These are phyloP conservation scores for Aphodius sticticus DNA, from an alignment of 2,888 invertebrate species.

Conservation along the genomic window DNA sequence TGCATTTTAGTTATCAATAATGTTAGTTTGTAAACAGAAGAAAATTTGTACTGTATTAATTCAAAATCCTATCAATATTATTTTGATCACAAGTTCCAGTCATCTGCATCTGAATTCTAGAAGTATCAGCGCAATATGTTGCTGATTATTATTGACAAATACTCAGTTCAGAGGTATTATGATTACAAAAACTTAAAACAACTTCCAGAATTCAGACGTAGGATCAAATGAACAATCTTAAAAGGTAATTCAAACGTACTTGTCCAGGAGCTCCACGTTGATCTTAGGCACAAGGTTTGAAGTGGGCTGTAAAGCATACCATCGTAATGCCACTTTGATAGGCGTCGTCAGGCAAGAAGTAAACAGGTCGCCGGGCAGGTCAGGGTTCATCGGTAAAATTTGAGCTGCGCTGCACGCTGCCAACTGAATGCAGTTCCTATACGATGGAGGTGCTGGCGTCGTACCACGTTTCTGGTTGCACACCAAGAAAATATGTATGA, in stretches of 20 bases:
- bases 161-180: too few species aligned
- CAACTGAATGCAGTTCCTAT: constrained; percentile 93
- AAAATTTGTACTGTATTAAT: too few species aligned
- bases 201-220: too few species aligned
- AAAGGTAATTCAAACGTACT: constrained; percentile 65
- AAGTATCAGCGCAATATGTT: too few species aligned
- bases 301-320: constrained; percentile 90
- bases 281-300: constrained; percentile 83
- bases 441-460: constrained; percentile 65
- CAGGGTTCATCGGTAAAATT: constrained; percentile 95
- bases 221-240: too few species aligned
- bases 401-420: constrained; percentile 96
- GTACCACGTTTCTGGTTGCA: constrained; percentile 31
- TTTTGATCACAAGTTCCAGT: too few species aligned
- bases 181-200: too few species aligned
- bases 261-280: constrained; percentile 87
- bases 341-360: constrained; percentile 98
- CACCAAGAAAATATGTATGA: background rate
- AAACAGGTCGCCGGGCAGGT: constrained; percentile 96
- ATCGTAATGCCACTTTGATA: constrained; percentile 93
- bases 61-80: too few species aligned
- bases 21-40: too few species aligned
- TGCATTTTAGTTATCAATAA: too few species aligned
- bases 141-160: too few species aligned
- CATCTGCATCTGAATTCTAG: too few species aligned